These are phyloP conservation scores for Ricordea florida DNA, from an alignment of 92 coral and sea anemone genomes.

Conservation along the genomic window DNA sequence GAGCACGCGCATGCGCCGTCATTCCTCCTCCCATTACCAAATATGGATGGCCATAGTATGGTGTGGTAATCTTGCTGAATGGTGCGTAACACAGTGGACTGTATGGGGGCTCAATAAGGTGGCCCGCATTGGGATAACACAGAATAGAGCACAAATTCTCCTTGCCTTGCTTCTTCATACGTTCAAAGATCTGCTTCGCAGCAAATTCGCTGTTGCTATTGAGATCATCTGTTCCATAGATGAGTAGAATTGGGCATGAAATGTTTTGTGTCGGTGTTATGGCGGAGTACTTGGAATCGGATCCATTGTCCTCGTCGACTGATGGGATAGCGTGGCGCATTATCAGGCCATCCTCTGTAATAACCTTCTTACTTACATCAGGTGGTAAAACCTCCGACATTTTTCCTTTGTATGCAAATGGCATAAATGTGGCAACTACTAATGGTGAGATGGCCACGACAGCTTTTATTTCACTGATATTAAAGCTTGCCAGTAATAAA, in stretches of 20 bases:
- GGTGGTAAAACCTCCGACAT: neutral
- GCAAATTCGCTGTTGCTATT: neutral
- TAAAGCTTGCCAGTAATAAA: slow-evolving; percentile 44
- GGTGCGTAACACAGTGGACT: slow-evolving; percentile 28
- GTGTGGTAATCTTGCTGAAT: neutral
- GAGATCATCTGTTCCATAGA: slow-evolving; percentile 52
- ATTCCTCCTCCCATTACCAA: slow-evolving; percentile 60
- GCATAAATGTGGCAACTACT: neutral
- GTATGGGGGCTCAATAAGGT: slow-evolving; percentile 77
- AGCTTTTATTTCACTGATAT: slow-evolving; percentile 25
- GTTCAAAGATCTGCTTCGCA: slow-evolving; percentile 15
- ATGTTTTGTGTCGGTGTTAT: slow-evolving; percentile 49
- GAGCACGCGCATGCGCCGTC: slow-evolving; percentile 48
- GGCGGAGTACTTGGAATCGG: neutral
- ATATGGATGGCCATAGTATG: neutral
- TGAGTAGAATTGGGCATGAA: slow-evolving; percentile 41
- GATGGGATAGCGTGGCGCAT: neutral
- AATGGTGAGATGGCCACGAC: slow-evolving; percentile 40
- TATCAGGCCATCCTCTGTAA: slow-evolving; percentile 12
- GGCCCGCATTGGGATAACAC: slow-evolving; percentile 72
- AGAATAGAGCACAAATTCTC: slow-evolving; percentile 41
- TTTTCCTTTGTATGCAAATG: slow-evolving; percentile 26
- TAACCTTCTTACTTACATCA: neutral
- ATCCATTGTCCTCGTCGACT: neutral
- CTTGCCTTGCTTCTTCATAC: slow-evolving; percentile 49